Evolutionary conservation across 30 jellyfish, hydroid and myxozoan genomes (phyloP), one percentile per base, ranked within the genome.

Genomic region (Morbakka virulenta): DNA sequence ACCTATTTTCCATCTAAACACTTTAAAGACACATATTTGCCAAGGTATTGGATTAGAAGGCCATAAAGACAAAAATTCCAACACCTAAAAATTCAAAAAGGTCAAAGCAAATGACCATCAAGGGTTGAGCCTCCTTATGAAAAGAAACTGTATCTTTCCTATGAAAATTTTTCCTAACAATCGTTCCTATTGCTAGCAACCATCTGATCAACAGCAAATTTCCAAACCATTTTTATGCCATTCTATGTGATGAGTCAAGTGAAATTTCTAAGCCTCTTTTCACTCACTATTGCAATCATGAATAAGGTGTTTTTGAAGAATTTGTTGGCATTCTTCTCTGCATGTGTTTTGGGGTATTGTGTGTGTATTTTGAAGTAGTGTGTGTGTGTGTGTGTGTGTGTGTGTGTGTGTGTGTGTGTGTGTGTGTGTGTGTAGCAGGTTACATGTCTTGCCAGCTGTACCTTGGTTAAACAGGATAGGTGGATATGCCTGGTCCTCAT

Each of bases 121-220:
- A 6, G 86, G 86, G 79, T 32, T 74, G 67, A 26, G 22, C n/a
- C 74, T 72, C n/a, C 71, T 50, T 72, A 17, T 72, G 74, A 48
- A 72, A 50, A 75, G 51, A 50, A 72, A 72, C 75, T 0, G 35
- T 72, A 2, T 28, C 24, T 41, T 0, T 72, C 79, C 4, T 52
- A 41, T 50, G 79, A 50, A n/a, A 72, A 26, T 1, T 0, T 29
- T 13, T 4, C 49, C 75, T 25, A 34, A 50, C 80, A 28, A 26
- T 24, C 13, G 57, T 17, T 41, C 57, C 17, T 9, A 41, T 17
- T 6, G 57, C 57, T 0, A 34, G 66, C 33, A 61, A 29, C 21
- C 31, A 17, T 53, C 34, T 26, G 51, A 53, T 75, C 11, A 61
- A 75, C 0, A 51, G 9, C 50, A 24, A 41, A 49, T 51, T 72